These are phyloP conservation scores for Daktulosphaira vitifoliae DNA, from an alignment of 1,140 invertebrate genomes.

Conservation along the genomic window DNA sequence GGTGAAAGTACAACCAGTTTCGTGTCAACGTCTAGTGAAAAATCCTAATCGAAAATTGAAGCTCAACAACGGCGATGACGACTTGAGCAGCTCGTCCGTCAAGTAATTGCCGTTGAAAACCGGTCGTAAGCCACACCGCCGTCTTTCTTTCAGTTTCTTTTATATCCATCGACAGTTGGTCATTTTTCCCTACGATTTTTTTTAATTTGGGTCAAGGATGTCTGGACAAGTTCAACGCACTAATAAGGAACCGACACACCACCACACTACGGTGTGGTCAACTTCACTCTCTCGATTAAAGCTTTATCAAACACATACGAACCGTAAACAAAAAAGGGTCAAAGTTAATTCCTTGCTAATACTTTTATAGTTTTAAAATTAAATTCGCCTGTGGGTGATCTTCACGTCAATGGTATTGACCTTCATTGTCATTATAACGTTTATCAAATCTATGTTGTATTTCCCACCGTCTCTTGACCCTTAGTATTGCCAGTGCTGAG, in stretches of 20 bases:
- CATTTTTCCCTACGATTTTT: neutral
- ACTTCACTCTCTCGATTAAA: slow-evolving; percentile 20
- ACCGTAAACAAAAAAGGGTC: too few species aligned
- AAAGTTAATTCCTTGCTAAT: too few species aligned
- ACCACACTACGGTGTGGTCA: neutral
- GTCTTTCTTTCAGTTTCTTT: slow-evolving; percentile 32
- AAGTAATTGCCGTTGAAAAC: neutral
- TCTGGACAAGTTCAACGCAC: slow-evolving; percentile 28
- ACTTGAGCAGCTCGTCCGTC: neutral
- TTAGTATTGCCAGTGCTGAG: too few species aligned
- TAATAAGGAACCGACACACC: slow-evolving; percentile 4
- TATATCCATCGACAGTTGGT: slow-evolving; percentile 4
- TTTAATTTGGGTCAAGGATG: slow-evolving; percentile 24
- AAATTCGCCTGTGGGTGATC: too few species aligned
- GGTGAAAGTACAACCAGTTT: slow-evolving; percentile 31
- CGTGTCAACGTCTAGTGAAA: neutral
- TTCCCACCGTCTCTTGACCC: too few species aligned
- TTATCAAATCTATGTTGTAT: too few species aligned
- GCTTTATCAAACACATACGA: neutral
- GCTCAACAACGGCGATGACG: neutral
- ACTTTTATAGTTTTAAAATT: too few species aligned
- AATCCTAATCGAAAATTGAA: neutral
- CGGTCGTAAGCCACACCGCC: slow-evolving; percentile 16
- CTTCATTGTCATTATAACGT: too few species aligned
- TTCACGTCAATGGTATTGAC: too few species aligned